A percentile compares a stretch with the other conserved stretches of the same genome.
Evolutionary conservation across 2,888 invertebrate species (phyloP).

Genomic region (Alloplasta piceator): DNA sequence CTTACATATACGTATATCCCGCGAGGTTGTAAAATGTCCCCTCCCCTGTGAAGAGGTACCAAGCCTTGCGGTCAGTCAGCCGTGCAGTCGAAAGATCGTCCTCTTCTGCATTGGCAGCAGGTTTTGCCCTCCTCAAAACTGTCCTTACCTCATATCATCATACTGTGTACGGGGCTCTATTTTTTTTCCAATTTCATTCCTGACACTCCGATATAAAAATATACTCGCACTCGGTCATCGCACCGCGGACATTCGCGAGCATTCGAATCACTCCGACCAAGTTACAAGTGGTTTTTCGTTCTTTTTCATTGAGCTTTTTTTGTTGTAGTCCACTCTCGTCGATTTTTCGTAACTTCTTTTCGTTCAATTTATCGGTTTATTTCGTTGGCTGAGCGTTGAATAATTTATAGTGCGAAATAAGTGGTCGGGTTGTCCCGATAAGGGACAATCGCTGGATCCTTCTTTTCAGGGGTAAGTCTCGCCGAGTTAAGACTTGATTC

Average conservation of each 20-base stretch:
- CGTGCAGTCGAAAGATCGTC: slow-evolving; percentile 81
- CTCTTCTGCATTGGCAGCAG: slow-evolving; percentile 68
- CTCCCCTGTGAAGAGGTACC: slow-evolving; percentile 45
- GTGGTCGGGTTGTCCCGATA: slow-evolving; percentile 56
- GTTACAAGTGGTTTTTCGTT: neutral
- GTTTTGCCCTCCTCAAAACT: slow-evolving; percentile 55
- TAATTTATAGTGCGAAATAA: slow-evolving; percentile 23
- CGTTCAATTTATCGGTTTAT: neutral
- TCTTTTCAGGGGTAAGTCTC: slow-evolving; percentile 52
- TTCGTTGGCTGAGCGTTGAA: neutral
- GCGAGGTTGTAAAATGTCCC: slow-evolving; percentile 24
- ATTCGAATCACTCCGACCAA: neutral
- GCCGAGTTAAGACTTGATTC: neutral
- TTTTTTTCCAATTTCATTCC: too few species aligned
- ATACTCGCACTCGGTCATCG: neutral
- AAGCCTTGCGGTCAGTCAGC: slow-evolving; percentile 78
- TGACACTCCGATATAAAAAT: neutral
- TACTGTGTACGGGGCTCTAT: too few species aligned
- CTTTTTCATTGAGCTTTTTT: neutral
- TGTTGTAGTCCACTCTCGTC: neutral
- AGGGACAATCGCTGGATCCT: slow-evolving; percentile 40
- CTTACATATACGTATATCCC: slow-evolving; percentile 10
- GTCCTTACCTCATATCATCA: too few species aligned
- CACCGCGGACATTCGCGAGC: slow-evolving; percentile 12
- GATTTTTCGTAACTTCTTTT: neutral